phyloP scores from a whole-genome alignment of 2,113 vertebrate genomes.

The Pteronura brasiliensis region DNA sequence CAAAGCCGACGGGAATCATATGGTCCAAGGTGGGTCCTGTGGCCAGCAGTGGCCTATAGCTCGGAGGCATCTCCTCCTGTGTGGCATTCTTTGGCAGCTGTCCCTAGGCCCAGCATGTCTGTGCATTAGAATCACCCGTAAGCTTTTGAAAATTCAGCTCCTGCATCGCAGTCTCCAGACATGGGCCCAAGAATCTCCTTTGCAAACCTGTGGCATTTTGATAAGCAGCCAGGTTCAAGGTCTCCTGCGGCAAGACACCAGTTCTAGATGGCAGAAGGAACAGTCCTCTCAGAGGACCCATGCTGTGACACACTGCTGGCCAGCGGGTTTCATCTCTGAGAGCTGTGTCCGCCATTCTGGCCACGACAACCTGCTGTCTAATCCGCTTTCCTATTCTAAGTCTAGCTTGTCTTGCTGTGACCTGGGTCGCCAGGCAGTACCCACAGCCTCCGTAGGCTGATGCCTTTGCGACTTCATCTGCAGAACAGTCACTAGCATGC shows the following conservation, averaged over 20 bases:
- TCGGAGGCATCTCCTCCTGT: background rate
- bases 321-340: background rate
- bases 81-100: background rate
- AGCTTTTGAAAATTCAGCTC: background rate
- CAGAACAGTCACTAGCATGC: accelerated
- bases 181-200: accelerated
- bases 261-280: too few relatives aligned
- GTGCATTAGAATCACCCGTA: accelerated
- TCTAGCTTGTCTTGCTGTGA: slow-evolving; percentile 36
- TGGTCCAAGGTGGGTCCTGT: slow-evolving; percentile 91
- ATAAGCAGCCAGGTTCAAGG: background rate
- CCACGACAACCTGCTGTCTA: accelerated
- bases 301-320: accelerated
- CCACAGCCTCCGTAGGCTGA: background rate
- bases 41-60: background rate
- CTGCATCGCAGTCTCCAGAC: background rate
- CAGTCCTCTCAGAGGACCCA: too few relatives aligned
- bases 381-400: slow-evolving; percentile 8
- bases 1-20: slow-evolving; percentile 89
- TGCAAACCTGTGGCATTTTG: background rate
- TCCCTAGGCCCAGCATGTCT: background rate
- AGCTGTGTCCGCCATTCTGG: background rate
- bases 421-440: background rate
- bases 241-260: background rate
- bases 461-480: background rate